Conservation (phyloP, 1,140 invertebrate genomes). For the Megalonaias nervosa region DNA sequence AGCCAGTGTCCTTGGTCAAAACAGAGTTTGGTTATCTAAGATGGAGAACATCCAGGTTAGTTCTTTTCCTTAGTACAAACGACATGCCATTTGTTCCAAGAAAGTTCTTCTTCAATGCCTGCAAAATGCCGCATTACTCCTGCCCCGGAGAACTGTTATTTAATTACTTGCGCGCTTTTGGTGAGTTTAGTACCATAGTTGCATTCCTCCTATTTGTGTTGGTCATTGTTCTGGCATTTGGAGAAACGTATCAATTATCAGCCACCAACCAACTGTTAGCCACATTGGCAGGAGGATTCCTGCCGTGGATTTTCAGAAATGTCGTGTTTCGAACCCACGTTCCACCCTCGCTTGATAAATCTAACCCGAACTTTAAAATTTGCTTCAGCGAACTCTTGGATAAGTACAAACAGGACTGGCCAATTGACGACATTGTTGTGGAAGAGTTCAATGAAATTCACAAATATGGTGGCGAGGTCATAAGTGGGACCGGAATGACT, state of each 20-base stretch:
- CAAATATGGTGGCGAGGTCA: too few species aligned
- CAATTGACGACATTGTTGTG: constrained; percentile 44
- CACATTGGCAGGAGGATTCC: constrained; percentile 50
- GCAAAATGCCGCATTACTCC: constrained; percentile 38
- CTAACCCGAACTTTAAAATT: constrained; percentile 42
- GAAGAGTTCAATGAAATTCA: too few species aligned
- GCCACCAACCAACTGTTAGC: constrained; percentile 53
- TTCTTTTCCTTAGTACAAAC: constrained; percentile 42
- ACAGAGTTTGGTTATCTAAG: constrained; percentile 18
- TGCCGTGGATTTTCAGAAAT: constrained; percentile 49
- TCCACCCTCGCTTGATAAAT: constrained; percentile 27
- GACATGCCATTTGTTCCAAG: constrained; percentile 48
- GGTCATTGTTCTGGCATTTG: constrained; percentile 52
- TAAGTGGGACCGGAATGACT: too few species aligned
- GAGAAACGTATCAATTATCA: constrained; percentile 47
- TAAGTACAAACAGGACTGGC: constrained; percentile 46
- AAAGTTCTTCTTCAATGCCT: constrained; percentile 47
- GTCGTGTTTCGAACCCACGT: constrained; percentile 29
- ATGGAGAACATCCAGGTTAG: constrained; percentile 35
- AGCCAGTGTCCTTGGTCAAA: not conserved
- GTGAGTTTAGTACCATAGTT: constrained; percentile 36
- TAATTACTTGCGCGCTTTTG: constrained; percentile 29
- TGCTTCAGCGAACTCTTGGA: constrained; percentile 41
- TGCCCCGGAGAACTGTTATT: constrained; percentile 44
- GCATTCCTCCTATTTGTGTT: constrained; percentile 50